Conservation (phyloP, 2,888 invertebrate genomes). For the Mimumesa dahlbomi region DNA sequence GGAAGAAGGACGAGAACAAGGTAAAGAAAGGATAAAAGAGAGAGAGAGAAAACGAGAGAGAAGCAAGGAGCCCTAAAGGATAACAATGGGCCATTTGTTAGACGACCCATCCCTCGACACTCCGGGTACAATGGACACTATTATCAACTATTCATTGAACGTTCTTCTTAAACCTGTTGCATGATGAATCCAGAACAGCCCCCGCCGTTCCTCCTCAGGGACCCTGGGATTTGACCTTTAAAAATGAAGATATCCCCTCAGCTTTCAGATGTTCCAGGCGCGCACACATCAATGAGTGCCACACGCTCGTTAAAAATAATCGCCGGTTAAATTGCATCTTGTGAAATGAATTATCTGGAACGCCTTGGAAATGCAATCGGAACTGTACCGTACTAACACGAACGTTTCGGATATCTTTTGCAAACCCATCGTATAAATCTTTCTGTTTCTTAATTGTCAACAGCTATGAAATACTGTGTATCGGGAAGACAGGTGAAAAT, state of each 20-base stretch:
- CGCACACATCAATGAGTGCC: neutral
- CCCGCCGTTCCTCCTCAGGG: constrained; percentile 1
- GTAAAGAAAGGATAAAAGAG: constrained; percentile 8
- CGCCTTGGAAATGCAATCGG: constrained; percentile 1
- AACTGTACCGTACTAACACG: too few species aligned
- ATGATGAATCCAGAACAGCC: constrained; percentile 28
- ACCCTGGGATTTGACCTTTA: constrained; percentile 34
- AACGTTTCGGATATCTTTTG: too few species aligned
- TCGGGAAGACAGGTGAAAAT: too few species aligned
- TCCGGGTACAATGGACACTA: constrained; percentile 72
- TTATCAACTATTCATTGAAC: constrained; percentile 73
- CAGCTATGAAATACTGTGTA: too few species aligned
- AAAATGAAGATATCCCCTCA: constrained; percentile 61
- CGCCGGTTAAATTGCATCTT: neutral
- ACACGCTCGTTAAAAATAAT: neutral
- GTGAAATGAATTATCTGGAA: constrained; percentile 1
- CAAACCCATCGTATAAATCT: too few species aligned
- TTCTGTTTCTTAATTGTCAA: too few species aligned
- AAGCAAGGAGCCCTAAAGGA: constrained; percentile 51
- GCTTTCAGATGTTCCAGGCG: neutral
- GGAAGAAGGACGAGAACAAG: constrained; percentile 19
- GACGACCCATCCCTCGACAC: constrained; percentile 63
- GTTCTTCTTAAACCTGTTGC: constrained; percentile 63
- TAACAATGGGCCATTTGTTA: constrained; percentile 78
- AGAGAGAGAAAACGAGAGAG: constrained; percentile 24